A percentile compares a stretch with the other conserved stretches of the same genome.
Evolutionary conservation across 2,888 invertebrate genomes (phyloP).

Genomic region (Drosophila cognata): DNA sequence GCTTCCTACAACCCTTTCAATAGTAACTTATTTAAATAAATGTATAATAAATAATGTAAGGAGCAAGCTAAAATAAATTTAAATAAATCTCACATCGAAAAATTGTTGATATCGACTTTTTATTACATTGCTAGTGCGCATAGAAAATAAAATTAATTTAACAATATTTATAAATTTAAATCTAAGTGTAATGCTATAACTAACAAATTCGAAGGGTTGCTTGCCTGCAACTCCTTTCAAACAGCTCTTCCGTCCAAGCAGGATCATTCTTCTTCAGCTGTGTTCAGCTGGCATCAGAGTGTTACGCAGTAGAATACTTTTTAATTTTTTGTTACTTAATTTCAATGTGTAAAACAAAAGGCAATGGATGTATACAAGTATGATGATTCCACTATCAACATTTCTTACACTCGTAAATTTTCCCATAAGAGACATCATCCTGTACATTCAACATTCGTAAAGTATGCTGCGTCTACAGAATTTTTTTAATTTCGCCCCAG

Average conservation of each 20-base stretch:
- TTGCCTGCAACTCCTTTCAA: background rate
- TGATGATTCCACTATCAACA: background rate
- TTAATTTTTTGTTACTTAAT: background rate
- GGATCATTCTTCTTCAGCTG: background rate
- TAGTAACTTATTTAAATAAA: background rate
- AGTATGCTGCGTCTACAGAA: background rate
- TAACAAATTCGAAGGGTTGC: background rate
- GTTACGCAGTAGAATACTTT: background rate
- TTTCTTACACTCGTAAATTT: background rate
- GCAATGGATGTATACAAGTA: background rate
- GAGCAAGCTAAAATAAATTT: background rate
- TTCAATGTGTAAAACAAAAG: background rate
- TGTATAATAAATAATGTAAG: background rate
- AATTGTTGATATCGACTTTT: background rate
- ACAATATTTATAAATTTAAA: background rate
- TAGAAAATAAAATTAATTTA: background rate
- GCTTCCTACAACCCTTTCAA: slow-evolving; percentile 50
- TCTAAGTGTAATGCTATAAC: background rate
- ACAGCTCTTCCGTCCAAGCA: background rate
- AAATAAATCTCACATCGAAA: background rate
- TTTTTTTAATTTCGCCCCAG: no score
- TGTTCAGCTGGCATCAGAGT: background rate
- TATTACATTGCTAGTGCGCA: background rate
- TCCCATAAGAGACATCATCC: background rate
- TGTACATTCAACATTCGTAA: background rate